phyloP scores from a whole-genome alignment of 2,797 vertebrate genomes.

The Dendrocincla tyrannina region DNA sequence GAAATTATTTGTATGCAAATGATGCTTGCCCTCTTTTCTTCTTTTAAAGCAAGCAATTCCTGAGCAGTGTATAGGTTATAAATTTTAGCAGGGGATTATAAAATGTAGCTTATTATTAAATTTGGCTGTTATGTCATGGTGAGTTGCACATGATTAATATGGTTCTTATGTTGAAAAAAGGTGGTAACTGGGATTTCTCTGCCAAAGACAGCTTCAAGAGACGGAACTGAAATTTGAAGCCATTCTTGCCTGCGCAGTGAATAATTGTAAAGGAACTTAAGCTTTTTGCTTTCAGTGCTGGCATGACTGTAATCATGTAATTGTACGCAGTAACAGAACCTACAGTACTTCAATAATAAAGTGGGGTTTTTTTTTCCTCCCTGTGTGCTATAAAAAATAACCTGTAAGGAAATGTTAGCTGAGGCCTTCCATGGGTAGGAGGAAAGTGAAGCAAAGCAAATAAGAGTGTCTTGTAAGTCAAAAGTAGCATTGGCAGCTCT shows the following conservation, averaged over 20 bases:
- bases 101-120: neutral
- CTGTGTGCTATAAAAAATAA: neutral
- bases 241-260: neutral
- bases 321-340: neutral
- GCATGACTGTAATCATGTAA: neutral
- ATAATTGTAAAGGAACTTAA: neutral
- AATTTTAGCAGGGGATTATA: neutral
- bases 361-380: neutral
- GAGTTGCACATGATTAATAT: neutral
- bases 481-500: neutral
- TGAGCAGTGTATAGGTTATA: neutral
- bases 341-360: neutral
- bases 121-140: neutral
- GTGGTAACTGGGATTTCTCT: neutral
- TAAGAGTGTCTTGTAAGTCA: neutral
- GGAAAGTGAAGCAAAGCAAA: neutral
- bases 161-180: neutral
- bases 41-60: slow-evolving; percentile 18
- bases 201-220: neutral
- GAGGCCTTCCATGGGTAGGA: neutral
- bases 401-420: neutral
- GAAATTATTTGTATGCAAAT: neutral
- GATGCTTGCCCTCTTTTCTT: neutral
- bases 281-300: neutral
- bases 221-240: neutral